Percentiles rank a stretch among this genome's conserved stretches.
phyloP scores from a whole-genome alignment of 2,797 vertebrate genomes.

The Poecilia picta region DNA sequence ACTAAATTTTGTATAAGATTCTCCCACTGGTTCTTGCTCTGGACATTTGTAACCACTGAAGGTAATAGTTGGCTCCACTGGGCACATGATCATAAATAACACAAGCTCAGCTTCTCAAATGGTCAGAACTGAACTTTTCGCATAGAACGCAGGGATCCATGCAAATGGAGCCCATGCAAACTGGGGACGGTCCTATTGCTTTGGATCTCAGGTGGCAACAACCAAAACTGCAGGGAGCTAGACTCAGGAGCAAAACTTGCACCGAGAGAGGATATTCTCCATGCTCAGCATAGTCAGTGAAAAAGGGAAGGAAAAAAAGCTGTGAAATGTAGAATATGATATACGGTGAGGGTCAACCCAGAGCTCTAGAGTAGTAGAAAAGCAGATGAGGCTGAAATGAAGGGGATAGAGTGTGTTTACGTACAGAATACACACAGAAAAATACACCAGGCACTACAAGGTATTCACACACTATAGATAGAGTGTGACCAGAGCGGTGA shows the following conservation, averaged over 20 bases:
- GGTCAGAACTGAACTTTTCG: slow-evolving; percentile 62
- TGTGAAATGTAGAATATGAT: slow-evolving; percentile 74
- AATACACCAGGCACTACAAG: slow-evolving; percentile 17
- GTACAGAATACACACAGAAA: slow-evolving; percentile 20
- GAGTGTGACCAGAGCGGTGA: slow-evolving; percentile 28
- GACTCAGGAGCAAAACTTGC: slow-evolving; percentile 38
- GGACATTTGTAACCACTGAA: slow-evolving; percentile 48
- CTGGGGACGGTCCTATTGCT: slow-evolving; percentile 46
- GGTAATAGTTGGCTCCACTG: slow-evolving; percentile 71
- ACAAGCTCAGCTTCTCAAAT: slow-evolving; percentile 51
- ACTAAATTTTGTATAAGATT: slow-evolving; percentile 38
- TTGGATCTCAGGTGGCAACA: slow-evolving; percentile 60
- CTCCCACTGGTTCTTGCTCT: slow-evolving; percentile 27
- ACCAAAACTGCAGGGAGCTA: slow-evolving; percentile 51
- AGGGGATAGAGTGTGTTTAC: slow-evolving; percentile 28
- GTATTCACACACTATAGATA: slow-evolving; percentile 36
- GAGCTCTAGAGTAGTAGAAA: slow-evolving; percentile 46
- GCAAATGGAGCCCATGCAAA: slow-evolving; percentile 69
- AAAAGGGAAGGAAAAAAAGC: slow-evolving; percentile 41
- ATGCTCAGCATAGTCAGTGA: slow-evolving; percentile 56
- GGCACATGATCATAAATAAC: slow-evolving; percentile 77
- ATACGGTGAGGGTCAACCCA: slow-evolving; percentile 61
- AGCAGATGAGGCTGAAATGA: slow-evolving; percentile 55
- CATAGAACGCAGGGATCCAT: slow-evolving; percentile 60
- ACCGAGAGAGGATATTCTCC: slow-evolving; percentile 54